Conservation (phyloP, 2,113 vertebrate species). For the Peromyscus maniculatus region DNA sequence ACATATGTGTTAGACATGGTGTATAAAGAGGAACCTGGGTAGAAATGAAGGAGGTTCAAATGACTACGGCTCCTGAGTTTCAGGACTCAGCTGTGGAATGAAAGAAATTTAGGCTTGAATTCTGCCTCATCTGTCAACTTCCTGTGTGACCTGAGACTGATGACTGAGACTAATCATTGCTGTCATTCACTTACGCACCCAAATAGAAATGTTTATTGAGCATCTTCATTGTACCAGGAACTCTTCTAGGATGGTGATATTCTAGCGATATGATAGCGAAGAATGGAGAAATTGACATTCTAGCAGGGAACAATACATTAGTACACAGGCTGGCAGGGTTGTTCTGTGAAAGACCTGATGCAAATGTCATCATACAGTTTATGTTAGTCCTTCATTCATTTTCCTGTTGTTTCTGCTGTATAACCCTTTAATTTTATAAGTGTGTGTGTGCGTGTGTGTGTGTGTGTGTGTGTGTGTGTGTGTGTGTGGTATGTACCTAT, state of each 20-base stretch:
- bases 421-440: neutral
- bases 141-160: neutral
- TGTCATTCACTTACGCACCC: neutral
- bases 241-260: neutral
- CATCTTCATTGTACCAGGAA: neutral
- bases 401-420: neutral
- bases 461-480: neutral
- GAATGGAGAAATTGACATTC: neutral
- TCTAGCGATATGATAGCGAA: neutral
- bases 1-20: neutral
- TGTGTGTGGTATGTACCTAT: neutral
- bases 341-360: neutral
- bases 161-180: neutral
- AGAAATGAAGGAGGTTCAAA: neutral
- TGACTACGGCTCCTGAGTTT: neutral
- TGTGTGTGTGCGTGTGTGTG: neutral
- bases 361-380: neutral
- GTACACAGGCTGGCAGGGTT: neutral
- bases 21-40: neutral
- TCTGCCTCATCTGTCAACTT: neutral
- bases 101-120: neutral
- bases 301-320: neutral
- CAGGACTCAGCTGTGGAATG: neutral
- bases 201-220: constrained; percentile 22
- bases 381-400: neutral